phyloP scores from a whole-genome alignment of 2,113 vertebrate genomes.

The Entelurus aequoreus region DNA sequence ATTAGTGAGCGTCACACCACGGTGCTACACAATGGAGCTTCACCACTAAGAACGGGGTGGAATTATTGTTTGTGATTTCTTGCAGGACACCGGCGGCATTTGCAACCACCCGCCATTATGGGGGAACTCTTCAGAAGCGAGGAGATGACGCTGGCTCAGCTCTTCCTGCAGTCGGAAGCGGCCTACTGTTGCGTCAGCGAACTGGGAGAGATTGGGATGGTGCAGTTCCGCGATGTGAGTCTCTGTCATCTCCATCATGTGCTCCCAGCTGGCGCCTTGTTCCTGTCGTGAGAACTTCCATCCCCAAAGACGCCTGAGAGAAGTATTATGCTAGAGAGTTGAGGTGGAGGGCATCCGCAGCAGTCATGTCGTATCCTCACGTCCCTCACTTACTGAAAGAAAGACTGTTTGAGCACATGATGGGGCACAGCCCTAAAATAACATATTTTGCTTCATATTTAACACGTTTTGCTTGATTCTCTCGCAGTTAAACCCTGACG shows the following conservation, averaged over 20 bases:
- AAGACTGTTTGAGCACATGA: no score
- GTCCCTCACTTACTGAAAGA: no score
- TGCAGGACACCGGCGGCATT: constrained; percentile 16
- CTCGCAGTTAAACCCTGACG: constrained; percentile 90
- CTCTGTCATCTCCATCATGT: constrained; percentile 46
- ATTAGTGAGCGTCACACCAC: constrained; percentile 4
- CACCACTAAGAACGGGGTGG: not conserved
- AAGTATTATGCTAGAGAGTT: constrained; percentile 26
- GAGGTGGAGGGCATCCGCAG: not conserved
- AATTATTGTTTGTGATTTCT: not conserved
- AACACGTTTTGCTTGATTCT: not conserved
- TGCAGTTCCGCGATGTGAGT: constrained; percentile 97
- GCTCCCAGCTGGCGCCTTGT: constrained; percentile 51
- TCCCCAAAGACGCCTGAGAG: constrained; percentile 26
- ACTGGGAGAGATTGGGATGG: constrained; percentile 94
- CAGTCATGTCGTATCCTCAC: not conserved
- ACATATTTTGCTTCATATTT: no score
- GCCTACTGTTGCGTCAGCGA: constrained; percentile 97
- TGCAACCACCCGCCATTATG: constrained; percentile 67
- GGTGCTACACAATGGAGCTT: not conserved
- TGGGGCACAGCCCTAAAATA: no score
- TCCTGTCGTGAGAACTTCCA: constrained; percentile 30
- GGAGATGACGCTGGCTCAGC: constrained; percentile 97
- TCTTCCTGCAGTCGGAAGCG: constrained; percentile 95
- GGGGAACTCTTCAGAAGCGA: constrained; percentile 96